Evolutionary conservation across 2,797 vertebrate genomes (phyloP).

Genomic region (Ptychadena robeensis): DNA sequence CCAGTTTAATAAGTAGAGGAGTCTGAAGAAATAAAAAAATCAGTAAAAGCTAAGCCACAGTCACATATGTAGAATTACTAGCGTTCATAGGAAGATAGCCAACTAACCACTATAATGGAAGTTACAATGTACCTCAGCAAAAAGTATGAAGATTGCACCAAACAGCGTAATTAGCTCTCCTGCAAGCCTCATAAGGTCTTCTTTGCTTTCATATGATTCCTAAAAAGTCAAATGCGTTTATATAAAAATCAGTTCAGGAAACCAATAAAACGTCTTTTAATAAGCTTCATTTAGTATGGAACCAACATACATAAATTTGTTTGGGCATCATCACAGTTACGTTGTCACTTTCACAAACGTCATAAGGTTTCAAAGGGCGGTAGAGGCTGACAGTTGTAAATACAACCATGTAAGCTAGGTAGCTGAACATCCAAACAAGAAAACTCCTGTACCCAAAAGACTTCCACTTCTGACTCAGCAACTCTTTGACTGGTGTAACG

Average conservation of each 20-base stretch:
- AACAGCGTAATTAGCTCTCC: slow-evolving; percentile 56
- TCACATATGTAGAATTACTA: neutral
- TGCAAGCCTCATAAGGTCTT: slow-evolving; percentile 54
- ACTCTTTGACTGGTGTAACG: slow-evolving; percentile 8
- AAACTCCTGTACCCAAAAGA: slow-evolving; percentile 7
- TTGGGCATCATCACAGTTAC: slow-evolving; percentile 43
- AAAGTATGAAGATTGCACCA: slow-evolving; percentile 51
- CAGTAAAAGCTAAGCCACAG: neutral
- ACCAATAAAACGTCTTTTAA: neutral
- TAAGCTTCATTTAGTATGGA: no score
- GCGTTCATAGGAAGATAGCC: neutral
- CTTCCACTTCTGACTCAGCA: slow-evolving; percentile 52
- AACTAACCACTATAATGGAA: neutral
- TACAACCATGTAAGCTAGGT: fast-evolving
- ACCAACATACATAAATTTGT: slow-evolving; percentile 25
- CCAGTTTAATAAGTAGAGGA: slow-evolving; percentile 50
- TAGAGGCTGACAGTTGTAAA: fast-evolving
- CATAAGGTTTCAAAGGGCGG: neutral
- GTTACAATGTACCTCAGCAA: slow-evolving; percentile 40
- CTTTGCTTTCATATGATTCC: slow-evolving; percentile 38
- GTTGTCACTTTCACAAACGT: slow-evolving; percentile 24
- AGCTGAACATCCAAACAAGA: slow-evolving; percentile 40
- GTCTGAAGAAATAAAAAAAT: slow-evolving; percentile 30
- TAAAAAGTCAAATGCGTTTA: slow-evolving; percentile 25
- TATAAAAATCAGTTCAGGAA: neutral